phyloP scores from a whole-genome alignment of 2,797 vertebrate species.

The Cetoscarus ocellatus region DNA sequence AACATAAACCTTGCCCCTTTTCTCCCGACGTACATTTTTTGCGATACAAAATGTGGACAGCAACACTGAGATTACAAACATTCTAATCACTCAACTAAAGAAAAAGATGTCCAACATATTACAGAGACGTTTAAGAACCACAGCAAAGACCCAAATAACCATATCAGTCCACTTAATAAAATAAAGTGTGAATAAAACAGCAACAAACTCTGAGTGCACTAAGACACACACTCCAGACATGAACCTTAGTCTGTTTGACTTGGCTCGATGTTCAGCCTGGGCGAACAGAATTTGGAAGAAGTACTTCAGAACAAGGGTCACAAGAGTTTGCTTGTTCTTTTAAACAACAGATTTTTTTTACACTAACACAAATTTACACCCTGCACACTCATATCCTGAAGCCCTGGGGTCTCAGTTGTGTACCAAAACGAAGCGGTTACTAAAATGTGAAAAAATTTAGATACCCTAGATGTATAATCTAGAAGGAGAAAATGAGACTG shows the following conservation, averaged over 20 bases:
- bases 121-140: neutral
- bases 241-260: conserved; percentile 1
- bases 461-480: conserved; percentile 46
- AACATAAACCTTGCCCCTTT: neutral
- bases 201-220: neutral
- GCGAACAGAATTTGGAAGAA: neutral
- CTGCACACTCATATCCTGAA: conserved; percentile 1
- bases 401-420: conserved; percentile 5
- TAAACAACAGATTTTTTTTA: neutral
- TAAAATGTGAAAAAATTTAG: conserved; percentile 37
- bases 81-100: no score
- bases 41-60: neutral
- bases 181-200: conserved; percentile 4
- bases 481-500: conserved; percentile 27
- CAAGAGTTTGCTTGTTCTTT: neutral
- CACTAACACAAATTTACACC: conserved; percentile 12
- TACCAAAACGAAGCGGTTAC: conserved; percentile 15
- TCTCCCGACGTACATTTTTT: neutral
- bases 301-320: neutral
- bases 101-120: neutral
- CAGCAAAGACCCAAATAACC: neutral
- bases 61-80: neutral
- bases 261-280: neutral
- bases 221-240: conserved; percentile 6
- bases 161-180: conserved; percentile 1